Percentiles rank a stretch among this genome's conserved stretches.
phyloP scores from a whole-genome alignment of 2,888 invertebrate genomes.

The Hydroisotoma schaefferi region DNA sequence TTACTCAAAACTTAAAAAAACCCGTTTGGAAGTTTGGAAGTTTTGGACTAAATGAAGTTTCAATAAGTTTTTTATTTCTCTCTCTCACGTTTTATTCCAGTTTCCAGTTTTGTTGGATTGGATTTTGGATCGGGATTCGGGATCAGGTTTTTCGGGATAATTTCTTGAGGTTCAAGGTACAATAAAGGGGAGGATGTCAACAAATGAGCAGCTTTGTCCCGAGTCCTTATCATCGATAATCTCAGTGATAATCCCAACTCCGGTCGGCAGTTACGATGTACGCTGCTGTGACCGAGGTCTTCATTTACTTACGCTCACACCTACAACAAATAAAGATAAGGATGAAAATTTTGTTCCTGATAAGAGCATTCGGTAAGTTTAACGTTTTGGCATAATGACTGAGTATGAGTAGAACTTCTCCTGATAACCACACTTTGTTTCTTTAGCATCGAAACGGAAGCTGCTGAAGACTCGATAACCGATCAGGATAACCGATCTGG shows the following conservation, averaged over 20 bases:
- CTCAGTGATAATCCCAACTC: conserved; percentile 1
- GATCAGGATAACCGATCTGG: neutral
- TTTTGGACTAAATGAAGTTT: too few relatives aligned
- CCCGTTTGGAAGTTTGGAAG: too few relatives aligned
- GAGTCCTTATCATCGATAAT: neutral
- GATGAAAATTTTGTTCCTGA: conserved; percentile 6
- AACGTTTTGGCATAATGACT: too few relatives aligned
- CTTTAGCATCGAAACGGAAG: too few relatives aligned
- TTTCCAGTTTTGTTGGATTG: too few relatives aligned
- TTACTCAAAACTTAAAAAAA: too few relatives aligned
- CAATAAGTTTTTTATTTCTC: too few relatives aligned
- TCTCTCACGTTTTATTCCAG: too few relatives aligned
- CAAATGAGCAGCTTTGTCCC: neutral
- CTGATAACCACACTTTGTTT: too few relatives aligned
- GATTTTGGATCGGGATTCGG: too few relatives aligned
- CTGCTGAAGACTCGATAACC: neutral
- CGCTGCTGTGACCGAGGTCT: conserved; percentile 17
- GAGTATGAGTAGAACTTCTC: too few relatives aligned
- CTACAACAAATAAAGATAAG: neutral
- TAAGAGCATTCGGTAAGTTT: neutral
- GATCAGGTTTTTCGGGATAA: neutral
- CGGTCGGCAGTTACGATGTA: conserved; percentile 12
- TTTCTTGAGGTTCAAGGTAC: neutral
- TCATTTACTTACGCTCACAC: neutral
- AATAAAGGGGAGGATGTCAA: neutral